phyloP scores from a whole-genome alignment of 1,140 invertebrate genomes.

The Bombus pyrosoma region DNA sequence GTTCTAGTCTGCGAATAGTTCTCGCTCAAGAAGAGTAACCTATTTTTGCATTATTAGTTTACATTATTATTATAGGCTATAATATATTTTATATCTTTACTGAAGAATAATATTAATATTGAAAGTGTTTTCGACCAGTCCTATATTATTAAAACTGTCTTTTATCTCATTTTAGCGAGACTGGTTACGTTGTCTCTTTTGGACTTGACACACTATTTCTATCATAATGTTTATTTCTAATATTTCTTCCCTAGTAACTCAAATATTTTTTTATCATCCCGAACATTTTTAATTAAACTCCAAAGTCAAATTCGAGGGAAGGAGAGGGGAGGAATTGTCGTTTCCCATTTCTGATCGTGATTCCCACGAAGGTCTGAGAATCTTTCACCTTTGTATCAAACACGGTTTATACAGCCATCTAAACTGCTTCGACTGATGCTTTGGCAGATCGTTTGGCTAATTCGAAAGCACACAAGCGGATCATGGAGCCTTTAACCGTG shows the following conservation, averaged over 20 bases:
- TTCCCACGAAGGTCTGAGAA: constrained; percentile 4
- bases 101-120: neutral
- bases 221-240: neutral
- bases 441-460: constrained; percentile 56
- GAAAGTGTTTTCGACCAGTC: neutral
- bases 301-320: neutral
- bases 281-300: neutral
- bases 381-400: constrained; percentile 51
- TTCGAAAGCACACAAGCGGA: constrained; percentile 60
- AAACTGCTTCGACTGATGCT: constrained; percentile 53
- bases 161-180: neutral
- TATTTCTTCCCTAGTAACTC: neutral
- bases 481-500: constrained; percentile 55
- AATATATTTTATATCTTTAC: neutral
- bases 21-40: neutral
- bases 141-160: neutral
- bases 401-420: constrained; percentile 56
- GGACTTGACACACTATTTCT: neutral
- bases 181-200: too few species aligned
- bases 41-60: neutral
- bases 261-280: neutral
- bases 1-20: neutral
- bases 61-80: neutral
- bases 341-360: neutral
- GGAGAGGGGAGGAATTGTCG: neutral